Conservation (phyloP, 1,140 invertebrate genomes). For the Lepidurus packardi region DNA sequence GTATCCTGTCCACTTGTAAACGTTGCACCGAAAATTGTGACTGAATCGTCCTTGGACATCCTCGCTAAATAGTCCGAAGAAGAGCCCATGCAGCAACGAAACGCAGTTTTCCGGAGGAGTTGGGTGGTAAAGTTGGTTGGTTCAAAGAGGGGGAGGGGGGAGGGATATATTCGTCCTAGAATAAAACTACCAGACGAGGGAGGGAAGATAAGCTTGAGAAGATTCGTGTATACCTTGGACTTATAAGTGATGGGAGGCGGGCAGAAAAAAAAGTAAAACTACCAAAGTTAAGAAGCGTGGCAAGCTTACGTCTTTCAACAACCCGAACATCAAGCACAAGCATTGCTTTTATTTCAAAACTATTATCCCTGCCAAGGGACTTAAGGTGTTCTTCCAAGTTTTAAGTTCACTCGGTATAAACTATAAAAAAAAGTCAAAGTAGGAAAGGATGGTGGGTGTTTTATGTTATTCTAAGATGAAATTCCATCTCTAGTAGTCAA, state of each 20-base stretch:
- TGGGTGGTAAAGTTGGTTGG: neutral
- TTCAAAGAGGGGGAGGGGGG: neutral
- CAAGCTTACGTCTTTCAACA: neutral
- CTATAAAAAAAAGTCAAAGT: too few species aligned
- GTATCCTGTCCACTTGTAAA: constrained; percentile 5
- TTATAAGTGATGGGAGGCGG: neutral
- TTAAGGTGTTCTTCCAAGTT: too few species aligned
- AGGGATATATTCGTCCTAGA: neutral
- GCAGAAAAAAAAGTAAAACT: neutral
- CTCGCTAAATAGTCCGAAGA: constrained; percentile 14
- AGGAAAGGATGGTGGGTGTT: too few species aligned
- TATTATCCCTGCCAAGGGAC: neutral
- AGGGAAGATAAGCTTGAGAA: neutral
- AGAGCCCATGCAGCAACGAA: neutral
- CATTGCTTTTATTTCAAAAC: neutral
- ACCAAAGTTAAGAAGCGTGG: neutral
- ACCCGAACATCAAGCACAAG: too few species aligned
- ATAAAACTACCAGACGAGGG: too few species aligned
- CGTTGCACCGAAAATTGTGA: constrained; percentile 11
- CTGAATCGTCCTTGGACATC: constrained; percentile 12
- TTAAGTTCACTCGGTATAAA: too few species aligned
- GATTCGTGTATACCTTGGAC: neutral
- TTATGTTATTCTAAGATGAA: too few species aligned
- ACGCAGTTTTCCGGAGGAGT: neutral
- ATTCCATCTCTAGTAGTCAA: too few species aligned